Percentiles rank a stretch among this genome's conserved stretches.
phyloP scores from a whole-genome alignment of 2,113 vertebrate species.

The Noturus placidus region DNA sequence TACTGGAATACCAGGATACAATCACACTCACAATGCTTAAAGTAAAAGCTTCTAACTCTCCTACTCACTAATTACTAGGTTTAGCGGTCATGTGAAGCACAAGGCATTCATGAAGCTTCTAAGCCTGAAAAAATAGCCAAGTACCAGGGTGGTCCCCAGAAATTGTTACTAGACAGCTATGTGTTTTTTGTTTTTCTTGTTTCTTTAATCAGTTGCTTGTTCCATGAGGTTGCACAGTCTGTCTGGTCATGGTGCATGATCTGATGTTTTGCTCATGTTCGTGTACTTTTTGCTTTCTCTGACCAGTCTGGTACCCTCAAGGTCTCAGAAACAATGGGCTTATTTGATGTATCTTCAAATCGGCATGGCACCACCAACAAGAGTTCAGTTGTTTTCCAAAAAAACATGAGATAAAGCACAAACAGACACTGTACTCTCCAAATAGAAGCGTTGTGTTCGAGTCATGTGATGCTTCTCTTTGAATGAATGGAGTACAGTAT shows the following conservation, averaged over 20 bases:
- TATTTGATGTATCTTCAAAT: slow-evolving; percentile 24
- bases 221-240: background rate
- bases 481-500: slow-evolving; percentile 23
- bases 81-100: background rate
- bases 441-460: background rate
- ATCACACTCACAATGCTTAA: background rate
- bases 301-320: background rate
- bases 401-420: slow-evolving; percentile 24
- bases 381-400: slow-evolving; percentile 21
- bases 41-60: background rate
- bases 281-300: background rate
- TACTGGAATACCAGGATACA: background rate
- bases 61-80: background rate
- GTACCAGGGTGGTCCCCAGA: too few relatives aligned
- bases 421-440: slow-evolving; percentile 7
- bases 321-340: slow-evolving; percentile 17
- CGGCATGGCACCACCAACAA: background rate
- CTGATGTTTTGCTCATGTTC: slow-evolving; percentile 1
- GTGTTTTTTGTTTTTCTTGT: background rate
- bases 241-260: background rate
- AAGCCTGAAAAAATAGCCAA: background rate
- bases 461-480: slow-evolving; percentile 20
- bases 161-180: background rate
- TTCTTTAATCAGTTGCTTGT: background rate
- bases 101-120: too few relatives aligned